A percentile compares a stretch with the other conserved stretches of the same genome.
These are phyloP conservation scores for Micromys minutus DNA, from an alignment of 2,113 vertebrate species.

Conservation along the genomic window DNA sequence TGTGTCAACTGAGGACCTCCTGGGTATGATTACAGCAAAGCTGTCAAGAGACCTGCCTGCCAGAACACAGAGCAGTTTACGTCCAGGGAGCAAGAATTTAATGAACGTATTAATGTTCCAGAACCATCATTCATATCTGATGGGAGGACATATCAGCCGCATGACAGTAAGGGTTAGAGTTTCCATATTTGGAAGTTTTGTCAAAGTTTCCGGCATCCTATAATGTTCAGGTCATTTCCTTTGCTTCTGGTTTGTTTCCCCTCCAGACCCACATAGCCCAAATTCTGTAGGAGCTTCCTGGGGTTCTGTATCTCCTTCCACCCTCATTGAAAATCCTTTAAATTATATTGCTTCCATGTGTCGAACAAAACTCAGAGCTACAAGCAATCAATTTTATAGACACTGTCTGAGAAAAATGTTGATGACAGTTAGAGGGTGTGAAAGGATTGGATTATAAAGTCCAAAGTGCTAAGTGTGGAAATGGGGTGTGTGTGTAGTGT, in stretches of 20 bases:
- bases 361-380: constrained; percentile 84
- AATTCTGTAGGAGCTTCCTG: constrained; percentile 63
- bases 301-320: constrained; percentile 74
- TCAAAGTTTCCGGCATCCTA: constrained; percentile 15
- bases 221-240: constrained; percentile 48
- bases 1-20: constrained; percentile 63
- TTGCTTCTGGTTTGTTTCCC: constrained; percentile 66
- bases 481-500: background rate
- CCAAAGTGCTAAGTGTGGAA: constrained; percentile 20
- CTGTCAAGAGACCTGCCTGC: constrained; percentile 48
- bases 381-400: constrained; percentile 86
- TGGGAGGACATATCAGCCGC: constrained; percentile 69
- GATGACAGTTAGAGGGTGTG: constrained; percentile 86
- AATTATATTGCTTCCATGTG: constrained; percentile 86
- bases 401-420: constrained; percentile 81
- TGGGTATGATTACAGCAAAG: background rate
- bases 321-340: constrained; percentile 80
- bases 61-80: constrained; percentile 27
- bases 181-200: constrained; percentile 54
- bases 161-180: constrained; percentile 60
- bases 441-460: constrained; percentile 84
- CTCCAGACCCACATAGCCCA: background rate
- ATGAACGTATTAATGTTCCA: constrained; percentile 78
- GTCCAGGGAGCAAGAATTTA: constrained; percentile 73
- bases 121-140: constrained; percentile 62